These are phyloP conservation scores for Dreissena polymorpha DNA, from an alignment of 1,140 invertebrate species.

Conservation along the genomic window DNA sequence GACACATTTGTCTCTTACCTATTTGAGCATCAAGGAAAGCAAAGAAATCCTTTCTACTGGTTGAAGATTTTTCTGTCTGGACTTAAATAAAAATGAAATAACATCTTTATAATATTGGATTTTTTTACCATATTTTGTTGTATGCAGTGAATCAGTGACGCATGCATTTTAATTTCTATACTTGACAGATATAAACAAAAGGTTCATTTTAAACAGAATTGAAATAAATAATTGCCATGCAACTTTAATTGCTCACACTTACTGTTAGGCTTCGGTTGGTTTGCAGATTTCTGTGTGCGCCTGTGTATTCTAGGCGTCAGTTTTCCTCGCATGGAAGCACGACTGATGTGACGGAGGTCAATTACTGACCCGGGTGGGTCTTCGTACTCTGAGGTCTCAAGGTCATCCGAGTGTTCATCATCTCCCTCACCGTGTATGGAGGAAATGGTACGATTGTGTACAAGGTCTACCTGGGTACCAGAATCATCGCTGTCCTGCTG, in stretches of 20 bases:
- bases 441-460: conserved; percentile 35
- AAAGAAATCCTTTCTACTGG: conserved; percentile 48
- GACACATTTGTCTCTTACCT: conserved; percentile 5
- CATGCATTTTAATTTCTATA: no score
- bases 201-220: no score
- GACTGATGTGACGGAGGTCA: conserved; percentile 29
- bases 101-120: no score
- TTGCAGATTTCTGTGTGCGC: not conserved
- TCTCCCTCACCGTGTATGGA: conserved; percentile 44
- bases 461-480: conserved; percentile 37
- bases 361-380: conserved; percentile 51
- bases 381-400: conserved; percentile 19
- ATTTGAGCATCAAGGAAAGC: conserved; percentile 44
- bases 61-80: conserved; percentile 25
- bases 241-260: no score
- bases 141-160: no score
- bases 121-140: no score
- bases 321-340: conserved; percentile 17
- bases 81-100: not conserved
- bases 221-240: no score
- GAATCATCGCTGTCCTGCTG: conserved; percentile 42
- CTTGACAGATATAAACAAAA: no score
- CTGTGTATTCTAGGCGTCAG: conserved; percentile 46
- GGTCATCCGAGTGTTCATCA: conserved; percentile 15
- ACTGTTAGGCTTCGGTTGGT: no score